Conservation (phyloP, 2,113 vertebrate genomes). For the Corythornis madagascariensis region DNA sequence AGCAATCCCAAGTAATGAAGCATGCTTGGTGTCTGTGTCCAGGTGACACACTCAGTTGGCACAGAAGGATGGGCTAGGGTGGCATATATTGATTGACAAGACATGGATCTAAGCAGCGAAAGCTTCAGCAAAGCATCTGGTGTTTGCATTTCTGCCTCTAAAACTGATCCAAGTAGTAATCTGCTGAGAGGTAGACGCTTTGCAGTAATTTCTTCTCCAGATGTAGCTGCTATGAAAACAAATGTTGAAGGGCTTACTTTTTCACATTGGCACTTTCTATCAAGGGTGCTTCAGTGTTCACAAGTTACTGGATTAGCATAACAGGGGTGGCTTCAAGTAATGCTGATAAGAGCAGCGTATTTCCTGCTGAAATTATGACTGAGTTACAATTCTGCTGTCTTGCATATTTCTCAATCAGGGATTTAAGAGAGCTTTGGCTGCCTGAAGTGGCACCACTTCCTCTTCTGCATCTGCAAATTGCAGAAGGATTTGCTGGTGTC, state of each 20-base stretch:
- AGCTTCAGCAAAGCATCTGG: background rate
- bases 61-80: background rate
- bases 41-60: background rate
- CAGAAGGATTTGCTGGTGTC: background rate
- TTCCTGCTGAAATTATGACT: conserved; percentile 47
- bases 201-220: conserved; percentile 9
- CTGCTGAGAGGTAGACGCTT: conserved; percentile 10
- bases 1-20: background rate
- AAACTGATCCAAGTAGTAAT: background rate
- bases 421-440: background rate
- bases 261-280: background rate
- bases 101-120: background rate
- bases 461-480: background rate
- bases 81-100: fast-evolving
- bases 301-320: conserved; percentile 27
- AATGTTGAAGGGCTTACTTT: background rate
- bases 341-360: conserved; percentile 2
- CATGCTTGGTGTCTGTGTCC: fast-evolving
- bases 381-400: conserved; percentile 48
- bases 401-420: conserved; percentile 4
- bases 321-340: conserved; percentile 22
- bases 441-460: conserved; percentile 18
- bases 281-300: background rate
- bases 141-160: background rate
- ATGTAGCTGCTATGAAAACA: conserved; percentile 33